A percentile compares a stretch with the other conserved stretches of the same genome.
phyloP scores from a whole-genome alignment of 1,140 invertebrate species.

The Drosophila navojoa region DNA sequence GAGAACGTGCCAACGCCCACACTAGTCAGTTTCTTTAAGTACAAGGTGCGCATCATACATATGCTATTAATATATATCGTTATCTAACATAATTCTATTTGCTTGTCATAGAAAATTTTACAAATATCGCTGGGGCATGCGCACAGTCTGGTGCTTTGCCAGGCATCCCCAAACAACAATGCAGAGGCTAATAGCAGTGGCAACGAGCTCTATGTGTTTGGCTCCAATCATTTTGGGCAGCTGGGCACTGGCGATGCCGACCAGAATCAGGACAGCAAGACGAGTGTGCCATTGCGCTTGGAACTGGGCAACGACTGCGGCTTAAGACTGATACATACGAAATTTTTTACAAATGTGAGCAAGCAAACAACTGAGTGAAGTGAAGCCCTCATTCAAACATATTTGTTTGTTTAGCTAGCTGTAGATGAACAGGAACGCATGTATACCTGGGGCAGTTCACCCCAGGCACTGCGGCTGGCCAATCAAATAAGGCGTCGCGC shows the following conservation, averaged over 20 bases:
- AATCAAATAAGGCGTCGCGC: conserved; percentile 87
- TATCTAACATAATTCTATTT: neutral
- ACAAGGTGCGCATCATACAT: conserved; percentile 77
- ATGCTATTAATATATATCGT: neutral
- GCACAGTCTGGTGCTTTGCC: conserved; percentile 88
- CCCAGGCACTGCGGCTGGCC: conserved; percentile 89
- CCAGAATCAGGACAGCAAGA: conserved; percentile 53
- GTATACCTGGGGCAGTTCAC: conserved; percentile 91
- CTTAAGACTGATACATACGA: conserved; percentile 89
- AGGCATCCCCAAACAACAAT: conserved; percentile 36
- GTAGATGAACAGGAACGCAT: conserved; percentile 88
- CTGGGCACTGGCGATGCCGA: conserved; percentile 87
- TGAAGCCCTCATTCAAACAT: neutral
- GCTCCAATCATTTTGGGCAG: conserved; percentile 92
- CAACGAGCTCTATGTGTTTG: conserved; percentile 89
- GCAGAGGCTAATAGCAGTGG: conserved; percentile 75
- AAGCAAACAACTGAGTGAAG: too few species aligned
- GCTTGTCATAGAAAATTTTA: conserved; percentile 80
- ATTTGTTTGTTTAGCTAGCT: conserved; percentile 86
- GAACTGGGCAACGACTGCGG: conserved; percentile 84
- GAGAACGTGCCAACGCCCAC: conserved; percentile 88
- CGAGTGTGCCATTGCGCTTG: conserved; percentile 85
- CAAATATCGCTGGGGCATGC: conserved; percentile 90
- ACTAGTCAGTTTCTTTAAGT: conserved; percentile 85
- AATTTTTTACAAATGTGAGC: conserved; percentile 93